phyloP scores from a whole-genome alignment of 2,888 invertebrate species.

The Heteropelma amictum region DNA sequence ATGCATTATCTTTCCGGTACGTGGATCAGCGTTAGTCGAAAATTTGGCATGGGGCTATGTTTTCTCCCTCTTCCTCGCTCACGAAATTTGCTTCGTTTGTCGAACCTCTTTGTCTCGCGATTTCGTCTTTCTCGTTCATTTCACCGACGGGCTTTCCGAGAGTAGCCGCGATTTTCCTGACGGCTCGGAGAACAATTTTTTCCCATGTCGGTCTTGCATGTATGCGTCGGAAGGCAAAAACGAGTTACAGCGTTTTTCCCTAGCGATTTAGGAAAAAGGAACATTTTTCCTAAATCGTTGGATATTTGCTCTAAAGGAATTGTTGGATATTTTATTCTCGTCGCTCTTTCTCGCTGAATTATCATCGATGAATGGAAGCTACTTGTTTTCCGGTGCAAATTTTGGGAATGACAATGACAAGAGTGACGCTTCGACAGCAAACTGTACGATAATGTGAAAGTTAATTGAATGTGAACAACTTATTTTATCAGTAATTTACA shows the following conservation, averaged over 20 bases:
- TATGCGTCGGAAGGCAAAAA: constrained; percentile 9
- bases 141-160: not conserved
- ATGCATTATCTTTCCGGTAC: constrained; percentile 77
- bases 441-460: no score
- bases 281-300: constrained; percentile 21
- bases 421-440: no score
- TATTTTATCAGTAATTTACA: no score
- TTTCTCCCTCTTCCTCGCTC: constrained; percentile 45
- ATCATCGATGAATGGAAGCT: no score
- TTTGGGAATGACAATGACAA: no score
- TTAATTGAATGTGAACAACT: no score
- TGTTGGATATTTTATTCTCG: no score
- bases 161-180: constrained; percentile 50
- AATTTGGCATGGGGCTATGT: constrained; percentile 59
- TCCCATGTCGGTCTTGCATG: not conserved
- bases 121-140: constrained; percentile 46
- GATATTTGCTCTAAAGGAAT: no score
- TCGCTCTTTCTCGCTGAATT: not conserved
- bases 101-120: not conserved
- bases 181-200: constrained; percentile 29
- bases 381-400: no score
- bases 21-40: constrained; percentile 75
- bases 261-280: not conserved
- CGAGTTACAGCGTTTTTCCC: constrained; percentile 25
- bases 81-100: not conserved